Evolutionary conservation across 2,113 vertebrate genomes (phyloP), one percentile per base, ranked within the genome.

Genomic region (Menura novaehollandiae): DNA sequence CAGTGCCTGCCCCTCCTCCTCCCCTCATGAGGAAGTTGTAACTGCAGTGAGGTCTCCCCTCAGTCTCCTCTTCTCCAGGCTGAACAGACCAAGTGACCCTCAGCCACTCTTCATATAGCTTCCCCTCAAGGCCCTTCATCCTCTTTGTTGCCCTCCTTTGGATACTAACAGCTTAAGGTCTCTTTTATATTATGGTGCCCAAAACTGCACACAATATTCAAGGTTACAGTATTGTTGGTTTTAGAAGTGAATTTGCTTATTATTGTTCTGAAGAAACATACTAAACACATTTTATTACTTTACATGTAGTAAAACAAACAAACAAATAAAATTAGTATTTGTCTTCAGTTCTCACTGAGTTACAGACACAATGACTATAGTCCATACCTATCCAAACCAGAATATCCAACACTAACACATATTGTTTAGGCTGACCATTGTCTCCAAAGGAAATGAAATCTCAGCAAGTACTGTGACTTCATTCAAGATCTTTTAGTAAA

Each of bases 31-130:
- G 12, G 41, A 85, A 74, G 41, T 1, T 55, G 49, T 7, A 47
- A 22, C 3, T 18, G 22, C 41, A 12, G 3, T 12, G 28, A 55
- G n/a, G 18, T n/a, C 28, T 64, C n/a, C 41, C 13, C 28, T 74
- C 59, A 39, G 41, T 23, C 11, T 60, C 32, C 35, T 37, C 30
- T 33, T 2, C 35, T 52, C 23, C 49, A 47, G 22, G 27, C 33
- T 73, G 39, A 55, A 27, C 41, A 46, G 2, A 55, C 18, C 28
- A 19, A 47, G 39, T 8, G n/a, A 28, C 41, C 41, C 28, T 23
- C 69, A 64, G 51, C 4, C 5, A 1, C 12, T 28, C 15, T 19
- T 56, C 51, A 85, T 7, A 47, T 1, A 0, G 9, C n/a, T 23
- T 56, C 41, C 11, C 59, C 28, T 74, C 23, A 74, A 64, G 28